These are phyloP conservation scores for Lasiurus cinereus DNA, from an alignment of 2,113 vertebrate species.

Conservation along the genomic window DNA sequence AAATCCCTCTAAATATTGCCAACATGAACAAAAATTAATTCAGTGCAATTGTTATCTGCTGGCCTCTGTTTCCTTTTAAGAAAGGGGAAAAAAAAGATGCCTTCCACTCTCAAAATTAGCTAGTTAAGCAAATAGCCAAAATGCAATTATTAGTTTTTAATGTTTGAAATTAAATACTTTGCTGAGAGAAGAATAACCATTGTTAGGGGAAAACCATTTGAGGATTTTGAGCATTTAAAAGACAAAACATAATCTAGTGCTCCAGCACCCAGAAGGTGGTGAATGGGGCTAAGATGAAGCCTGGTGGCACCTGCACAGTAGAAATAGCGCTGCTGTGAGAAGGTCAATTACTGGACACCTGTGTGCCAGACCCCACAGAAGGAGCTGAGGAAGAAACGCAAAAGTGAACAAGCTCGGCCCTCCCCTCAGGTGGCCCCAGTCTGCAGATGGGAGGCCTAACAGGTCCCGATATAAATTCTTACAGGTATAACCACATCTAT, in stretches of 20 bases:
- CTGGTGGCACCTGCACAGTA: too few species aligned
- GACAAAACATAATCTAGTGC: neutral
- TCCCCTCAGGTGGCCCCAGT: neutral
- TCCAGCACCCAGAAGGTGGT: neutral
- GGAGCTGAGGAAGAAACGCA: neutral
- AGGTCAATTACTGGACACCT: neutral
- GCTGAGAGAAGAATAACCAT: neutral
- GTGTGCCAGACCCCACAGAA: rapidly evolving
- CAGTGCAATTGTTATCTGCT: neutral
- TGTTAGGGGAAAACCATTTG: neutral
- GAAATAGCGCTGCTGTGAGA: neutral
- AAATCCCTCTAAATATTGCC: neutral
- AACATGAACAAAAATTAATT: neutral
- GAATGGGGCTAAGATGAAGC: neutral
- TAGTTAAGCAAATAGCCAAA: neutral
- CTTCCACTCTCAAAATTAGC: neutral
- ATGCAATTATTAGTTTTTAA: neutral
- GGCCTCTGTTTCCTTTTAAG: conserved; percentile 10
- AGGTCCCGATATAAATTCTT: neutral
- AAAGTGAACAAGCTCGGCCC: too few species aligned
- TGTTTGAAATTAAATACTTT: conserved; percentile 12
- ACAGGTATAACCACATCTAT: neutral
- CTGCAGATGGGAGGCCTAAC: neutral
- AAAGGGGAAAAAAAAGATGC: neutral
- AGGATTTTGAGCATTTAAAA: neutral